Evolutionary conservation across 2,113 vertebrate genomes (phyloP), one percentile per base, ranked within the genome.

Genomic region (Orientallactaga bullata): DNA sequence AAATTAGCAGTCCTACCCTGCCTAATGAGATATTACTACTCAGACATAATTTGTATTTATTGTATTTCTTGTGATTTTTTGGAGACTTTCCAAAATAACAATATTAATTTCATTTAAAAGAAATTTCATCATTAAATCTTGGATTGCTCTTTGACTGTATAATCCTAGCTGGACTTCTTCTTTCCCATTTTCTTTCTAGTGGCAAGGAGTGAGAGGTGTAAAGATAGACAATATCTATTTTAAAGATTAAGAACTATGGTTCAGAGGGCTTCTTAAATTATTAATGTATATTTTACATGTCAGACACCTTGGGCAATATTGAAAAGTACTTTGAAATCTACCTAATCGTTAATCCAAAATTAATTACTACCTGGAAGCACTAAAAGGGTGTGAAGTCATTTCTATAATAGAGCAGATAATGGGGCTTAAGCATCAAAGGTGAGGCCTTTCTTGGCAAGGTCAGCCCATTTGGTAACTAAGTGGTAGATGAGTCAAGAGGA

Each of bases 311-410:
- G 85, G 51, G 55, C 90, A 69, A 93, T 73, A 76, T 26, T 63
- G 74, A 78, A 93, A 76, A 76, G 1, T 39, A 73, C 73, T 86
- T 89, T 87, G 79, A 95, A 94, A 93, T 87, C 37, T 78, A 58
- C 15, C 63, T 73, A 39, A 73, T 88, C 15, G 24, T 4, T 89
- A 61, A 72, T 60, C 68, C 89, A 85, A 66, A 90, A 69, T 11
- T 88, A 88, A 37, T 74, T 77, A 58, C 35, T 74, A 18, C 42
- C n/a, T 63, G 47, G 47, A n/a, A 74, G 7, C 12, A 1, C 23
- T 30, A 39, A 66, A 90, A 58, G 37, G 9, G 20, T 66, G 72
- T 23, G 18, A 85, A 11, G 7, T 80, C 73, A 37, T 79, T 94
- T 92, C 28, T 68, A 39, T 35, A 3, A 63, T 61, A 86, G 32